A percentile compares a stretch with the other conserved stretches of the same genome.
Conservation (phyloP, 1,140 invertebrate genomes). For the Coptotermes formosanus region DNA sequence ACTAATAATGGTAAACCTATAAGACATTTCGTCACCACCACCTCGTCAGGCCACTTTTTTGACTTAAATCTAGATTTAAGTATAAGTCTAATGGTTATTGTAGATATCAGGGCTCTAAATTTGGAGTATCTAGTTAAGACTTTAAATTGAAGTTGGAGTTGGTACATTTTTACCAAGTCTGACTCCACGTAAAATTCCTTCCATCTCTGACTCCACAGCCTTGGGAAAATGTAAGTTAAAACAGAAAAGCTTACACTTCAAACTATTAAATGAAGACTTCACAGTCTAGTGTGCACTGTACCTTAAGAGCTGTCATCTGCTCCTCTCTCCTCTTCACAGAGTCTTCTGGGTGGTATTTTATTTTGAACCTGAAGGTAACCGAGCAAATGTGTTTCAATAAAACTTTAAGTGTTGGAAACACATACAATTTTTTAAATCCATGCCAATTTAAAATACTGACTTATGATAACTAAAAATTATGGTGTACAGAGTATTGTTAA, state of each 20-base stretch:
- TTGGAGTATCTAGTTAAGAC: too few relatives aligned
- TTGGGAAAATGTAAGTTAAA: slow-evolving; percentile 36
- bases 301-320: slow-evolving; percentile 78
- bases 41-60: too few relatives aligned
- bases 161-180: too few relatives aligned
- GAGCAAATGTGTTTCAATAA: background rate
- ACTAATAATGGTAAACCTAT: too few relatives aligned
- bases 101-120: too few relatives aligned
- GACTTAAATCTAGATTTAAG: too few relatives aligned
- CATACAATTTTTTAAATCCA: background rate
- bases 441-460: background rate
- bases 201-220: too few relatives aligned
- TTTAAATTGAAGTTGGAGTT: too few relatives aligned
- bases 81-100: too few relatives aligned
- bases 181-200: too few relatives aligned
- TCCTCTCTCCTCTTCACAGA: slow-evolving; percentile 88
- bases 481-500: background rate
- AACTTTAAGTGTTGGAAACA: background rate
- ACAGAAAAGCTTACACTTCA: slow-evolving; percentile 21
- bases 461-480: background rate
- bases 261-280: slow-evolving; percentile 33
- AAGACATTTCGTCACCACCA: too few relatives aligned
- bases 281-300: slow-evolving; percentile 44
- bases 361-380: slow-evolving; percentile 84
- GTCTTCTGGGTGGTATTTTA: slow-evolving; percentile 98